These are phyloP conservation scores for Nothoprocta pentlandii DNA, from an alignment of 2,113 vertebrate genomes.

Conservation along the genomic window DNA sequence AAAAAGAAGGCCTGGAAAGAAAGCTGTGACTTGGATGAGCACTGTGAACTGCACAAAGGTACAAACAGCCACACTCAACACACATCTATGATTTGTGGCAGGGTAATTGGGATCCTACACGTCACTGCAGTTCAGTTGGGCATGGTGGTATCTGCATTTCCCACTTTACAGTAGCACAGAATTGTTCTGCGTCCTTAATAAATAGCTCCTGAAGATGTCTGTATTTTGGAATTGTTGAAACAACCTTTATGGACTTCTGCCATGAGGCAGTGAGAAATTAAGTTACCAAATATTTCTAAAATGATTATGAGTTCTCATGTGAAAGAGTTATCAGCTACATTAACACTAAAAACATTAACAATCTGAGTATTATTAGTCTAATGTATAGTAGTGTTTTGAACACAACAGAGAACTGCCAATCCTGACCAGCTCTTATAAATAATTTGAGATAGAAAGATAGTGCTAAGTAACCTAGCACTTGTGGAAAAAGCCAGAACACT, in stretches of 20 bases:
- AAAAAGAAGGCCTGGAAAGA: no score
- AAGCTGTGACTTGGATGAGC: background rate
- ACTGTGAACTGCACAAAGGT: background rate
- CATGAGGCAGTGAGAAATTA: background rate
- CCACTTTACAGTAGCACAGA: background rate
- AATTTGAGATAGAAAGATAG: slow-evolving; percentile 36
- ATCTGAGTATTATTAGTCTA: background rate
- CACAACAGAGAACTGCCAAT: background rate
- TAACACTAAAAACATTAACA: background rate
- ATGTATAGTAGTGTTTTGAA: background rate
- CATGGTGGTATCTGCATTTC: background rate
- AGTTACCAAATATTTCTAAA: background rate
- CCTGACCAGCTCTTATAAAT: slow-evolving; percentile 41
- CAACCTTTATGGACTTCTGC: background rate
- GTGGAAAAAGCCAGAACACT: slow-evolving; percentile 12
- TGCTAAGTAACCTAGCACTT: slow-evolving; percentile 27
- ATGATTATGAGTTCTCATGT: background rate
- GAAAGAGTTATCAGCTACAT: background rate
- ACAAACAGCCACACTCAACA: background rate
- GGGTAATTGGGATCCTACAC: background rate
- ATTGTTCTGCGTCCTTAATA: background rate
- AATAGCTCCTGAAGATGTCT: background rate
- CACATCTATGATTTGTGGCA: background rate
- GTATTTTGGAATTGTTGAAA: background rate
- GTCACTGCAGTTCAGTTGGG: background rate